Base-by-base conservation (phyloP, 2,113 vertebrate genomes). In the Numida meleagris region DNA sequence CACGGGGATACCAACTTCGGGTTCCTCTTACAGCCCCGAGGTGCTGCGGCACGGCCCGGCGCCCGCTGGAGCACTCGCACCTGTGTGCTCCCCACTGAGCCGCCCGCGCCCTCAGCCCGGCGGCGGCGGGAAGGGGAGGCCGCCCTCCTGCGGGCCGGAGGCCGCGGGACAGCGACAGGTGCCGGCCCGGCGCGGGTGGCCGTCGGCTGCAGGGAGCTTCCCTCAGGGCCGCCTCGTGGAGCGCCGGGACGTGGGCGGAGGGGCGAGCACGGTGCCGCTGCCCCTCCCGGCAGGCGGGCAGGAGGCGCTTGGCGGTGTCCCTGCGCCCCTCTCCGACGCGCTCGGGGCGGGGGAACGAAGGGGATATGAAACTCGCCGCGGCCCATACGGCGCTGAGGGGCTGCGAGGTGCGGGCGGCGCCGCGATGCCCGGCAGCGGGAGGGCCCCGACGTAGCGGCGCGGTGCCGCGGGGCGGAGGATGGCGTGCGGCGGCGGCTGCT, bases 401-500 rank as follows among this genome's bases (percentile, higher is more conserved):
- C 43, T 27, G 50, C 50, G 50, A 53, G 50, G 50, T 53, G 71
- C 83, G 63, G 63, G 77, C 20, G 58, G 78, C 23, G 62, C 63
- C 67, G 78, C 24, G 88, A 88, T 90, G 85, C 59, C 65, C 70
- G 65, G 65, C 48, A 12, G 87, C 42, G 29, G 70, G 74, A 72
- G 77, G 62, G 76, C 71, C 75, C 86, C 67, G 80, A 90, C 73
- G 84, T 90, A 74, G 92, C 66, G 51, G 65, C 21, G 51, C 55
- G 59, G 72, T 75, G 19, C 89, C 75, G 83, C 82, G 84, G 87
- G 72, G 88, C 86, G 72, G 75, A 86, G 83, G 86, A 99, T 99
- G 99, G 99, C 98, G 96, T 98, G 98, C 90, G 97, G 98, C 65
- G 98, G 98, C 97, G 98, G 98, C 97, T 97, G 98, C 97, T 98